These are phyloP conservation scores for Prunella fulvescens DNA, from an alignment of 2,113 vertebrate genomes.

Conservation along the genomic window DNA sequence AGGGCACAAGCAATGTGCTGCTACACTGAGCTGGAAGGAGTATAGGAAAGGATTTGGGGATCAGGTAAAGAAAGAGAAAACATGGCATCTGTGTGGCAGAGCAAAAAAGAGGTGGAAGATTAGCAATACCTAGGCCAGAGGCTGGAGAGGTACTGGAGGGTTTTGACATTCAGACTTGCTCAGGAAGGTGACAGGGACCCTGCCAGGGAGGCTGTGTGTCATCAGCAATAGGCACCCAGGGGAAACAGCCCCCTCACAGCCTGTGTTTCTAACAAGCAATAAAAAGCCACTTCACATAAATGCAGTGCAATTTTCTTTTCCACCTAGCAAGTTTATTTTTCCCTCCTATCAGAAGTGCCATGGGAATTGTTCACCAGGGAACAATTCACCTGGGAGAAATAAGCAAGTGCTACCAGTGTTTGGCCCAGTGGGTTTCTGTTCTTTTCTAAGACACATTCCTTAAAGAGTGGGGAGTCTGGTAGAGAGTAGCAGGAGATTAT, in stretches of 20 bases:
- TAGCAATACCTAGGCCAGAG: background rate
- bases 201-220: constrained; percentile 28
- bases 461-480: background rate
- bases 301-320: constrained; percentile 24
- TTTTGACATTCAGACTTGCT: constrained; percentile 9
- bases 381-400: background rate
- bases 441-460: background rate
- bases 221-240: background rate
- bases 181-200: background rate
- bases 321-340: background rate
- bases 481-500: background rate
- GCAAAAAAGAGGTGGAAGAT: background rate
- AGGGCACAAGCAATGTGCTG: background rate
- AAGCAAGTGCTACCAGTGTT: background rate
- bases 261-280: constrained; percentile 23
- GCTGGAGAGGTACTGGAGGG: background rate
- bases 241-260: constrained; percentile 32
- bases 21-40: background rate
- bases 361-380: constrained; percentile 6
- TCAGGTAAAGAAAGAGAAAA: background rate
- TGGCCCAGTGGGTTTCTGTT: background rate
- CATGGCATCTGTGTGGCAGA: background rate
- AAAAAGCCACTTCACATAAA: constrained; percentile 35
- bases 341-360: background rate
- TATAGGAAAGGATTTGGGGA: background rate